Base-by-base conservation (phyloP, 2,113 vertebrate genomes). In the Myotis lucifugus region DNA sequence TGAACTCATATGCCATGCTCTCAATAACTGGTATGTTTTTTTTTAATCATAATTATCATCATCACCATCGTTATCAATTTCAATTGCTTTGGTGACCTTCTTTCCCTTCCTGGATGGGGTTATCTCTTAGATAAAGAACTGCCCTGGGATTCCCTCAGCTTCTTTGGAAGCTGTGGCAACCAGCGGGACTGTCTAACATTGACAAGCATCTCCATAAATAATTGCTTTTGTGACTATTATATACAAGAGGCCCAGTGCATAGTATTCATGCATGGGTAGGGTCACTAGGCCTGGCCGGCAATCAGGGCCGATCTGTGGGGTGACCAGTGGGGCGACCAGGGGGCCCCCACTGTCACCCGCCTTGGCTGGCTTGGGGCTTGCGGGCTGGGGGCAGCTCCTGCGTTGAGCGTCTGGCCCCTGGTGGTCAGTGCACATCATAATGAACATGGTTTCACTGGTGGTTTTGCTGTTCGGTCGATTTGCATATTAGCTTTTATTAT, bases 381-480 rank as follows among this genome's bases (percentile, higher is more conserved):
- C 23, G 3, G 56, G 9, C 56, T 25, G 9, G 13, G 56, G 21
- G 56, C 23, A 27, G 56, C 56, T 25, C 56, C 56, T 59, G 23
- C 11, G 23, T 25, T 25, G 56, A 25, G 56, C 9, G 11, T 61
- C 10, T 61, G 9, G 9, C 59, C 25, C 9, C 10, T 61, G 59
- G 59, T 61, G 56, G 56, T 61, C 23, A 61, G 23, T 61, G 59
- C 23, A 61, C 25, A 27, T 61, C 25, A 27, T 27, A 61, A 10
- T 4, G 0, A 61, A 10, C 1, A 1, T 61, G 23, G 23, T 61
- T 61, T 10, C 25, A 61, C 9, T 0, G 3, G 3, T 27, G 27
- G 59, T 61, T 61, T 23, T 61, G 59, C 59, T 4, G 1, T 61
- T 61, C 23, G 0, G 23, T 61, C 11, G 56, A 61, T 61, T 61